phyloP scores from a whole-genome alignment of 2,888 invertebrate genomes.

The Desoria tigrina region DNA sequence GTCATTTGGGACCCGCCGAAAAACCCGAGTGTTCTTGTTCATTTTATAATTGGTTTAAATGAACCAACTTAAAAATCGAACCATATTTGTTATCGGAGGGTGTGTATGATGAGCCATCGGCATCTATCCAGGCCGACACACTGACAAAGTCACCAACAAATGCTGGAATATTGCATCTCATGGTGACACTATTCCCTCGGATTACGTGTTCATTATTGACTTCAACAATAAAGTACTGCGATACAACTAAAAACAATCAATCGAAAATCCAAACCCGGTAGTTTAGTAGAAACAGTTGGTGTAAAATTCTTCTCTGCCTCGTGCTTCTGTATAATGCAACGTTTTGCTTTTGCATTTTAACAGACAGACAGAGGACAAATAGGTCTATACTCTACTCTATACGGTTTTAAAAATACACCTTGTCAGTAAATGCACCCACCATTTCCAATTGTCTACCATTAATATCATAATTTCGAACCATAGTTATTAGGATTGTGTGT shows the following conservation, averaged over 20 bases:
- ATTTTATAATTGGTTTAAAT: too few relatives aligned
- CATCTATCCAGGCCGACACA: constrained; percentile 78
- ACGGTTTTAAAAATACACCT: not conserved
- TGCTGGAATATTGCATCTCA: constrained; percentile 86
- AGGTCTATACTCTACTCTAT: too few relatives aligned
- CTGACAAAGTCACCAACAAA: constrained; percentile 84
- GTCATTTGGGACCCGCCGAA: too few relatives aligned
- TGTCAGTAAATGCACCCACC: constrained; percentile 31
- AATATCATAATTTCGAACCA: constrained; percentile 31
- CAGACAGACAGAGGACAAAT: too few relatives aligned
- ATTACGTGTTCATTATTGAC: constrained; percentile 89
- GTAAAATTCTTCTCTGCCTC: too few relatives aligned
- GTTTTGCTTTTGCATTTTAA: too few relatives aligned
- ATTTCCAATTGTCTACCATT: constrained; percentile 31
- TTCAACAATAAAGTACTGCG: constrained; percentile 85
- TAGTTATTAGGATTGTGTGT: constrained; percentile 45
- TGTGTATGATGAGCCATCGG: constrained; percentile 60
- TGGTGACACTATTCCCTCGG: constrained; percentile 79
- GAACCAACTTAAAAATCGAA: constrained; percentile 18
- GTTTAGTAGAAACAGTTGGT: not conserved
- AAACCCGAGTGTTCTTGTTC: too few relatives aligned
- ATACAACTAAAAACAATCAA: constrained; percentile 68
- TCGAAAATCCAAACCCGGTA: too few relatives aligned
- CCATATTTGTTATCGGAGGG: constrained; percentile 13
- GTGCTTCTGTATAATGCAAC: too few relatives aligned